Evolutionary conservation across 2,888 invertebrate genomes (phyloP), one percentile per base, ranked within the genome.

Genomic region (Meliscaeva auricollis): DNA sequence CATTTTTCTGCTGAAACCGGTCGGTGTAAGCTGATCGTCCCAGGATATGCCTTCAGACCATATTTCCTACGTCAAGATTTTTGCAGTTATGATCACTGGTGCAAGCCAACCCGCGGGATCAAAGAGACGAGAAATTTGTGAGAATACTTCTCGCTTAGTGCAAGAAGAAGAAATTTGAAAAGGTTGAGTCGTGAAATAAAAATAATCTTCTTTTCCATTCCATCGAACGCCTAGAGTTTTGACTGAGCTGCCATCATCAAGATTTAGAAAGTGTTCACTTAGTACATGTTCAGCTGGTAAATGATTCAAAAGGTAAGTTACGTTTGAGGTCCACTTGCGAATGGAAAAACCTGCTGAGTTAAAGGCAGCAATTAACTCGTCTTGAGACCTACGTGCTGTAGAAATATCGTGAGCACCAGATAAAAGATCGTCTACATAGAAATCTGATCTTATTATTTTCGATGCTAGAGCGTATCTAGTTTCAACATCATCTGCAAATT

Each of bases 171-270:
- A n/a, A 5, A 48, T 11, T 17, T 17, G 17, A 7, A 9, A 48
- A 8, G 48, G 9, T 13, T 48, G 48, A 48, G 13, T 48, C 8
- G 8, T 48, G 48, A 48, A 48, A 48, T 17, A 48, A 13, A 48
- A 48, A 26, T 50, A 15, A 50, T 26, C 26, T 26, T 26, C 50
- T 50, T 50, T 50, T 13, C 50, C 69, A 26, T 69, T 69, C 69
- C 69, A 69, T 1, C 38, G 41, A 35, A 69, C 54, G 30, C 69
- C 54, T 13, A 60, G 41, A 54, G 54, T 69, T 35, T 69, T 69
- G 2, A 54, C 41, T 15, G 69, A 20, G 32, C 69, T 52, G 4
- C 35, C 20, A 41, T 69, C 69, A 32, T 48, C 41, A n/a, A 69
- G 54, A 20, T 66, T 66, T 17, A 66, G 22, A 15, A 66, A 66